A percentile compares a stretch with the other conserved stretches of the same genome.
These are phyloP conservation scores for Echinometra lucunter DNA, from an alignment of 53 echinoderm and acorn worm genomes.

Conservation along the genomic window DNA sequence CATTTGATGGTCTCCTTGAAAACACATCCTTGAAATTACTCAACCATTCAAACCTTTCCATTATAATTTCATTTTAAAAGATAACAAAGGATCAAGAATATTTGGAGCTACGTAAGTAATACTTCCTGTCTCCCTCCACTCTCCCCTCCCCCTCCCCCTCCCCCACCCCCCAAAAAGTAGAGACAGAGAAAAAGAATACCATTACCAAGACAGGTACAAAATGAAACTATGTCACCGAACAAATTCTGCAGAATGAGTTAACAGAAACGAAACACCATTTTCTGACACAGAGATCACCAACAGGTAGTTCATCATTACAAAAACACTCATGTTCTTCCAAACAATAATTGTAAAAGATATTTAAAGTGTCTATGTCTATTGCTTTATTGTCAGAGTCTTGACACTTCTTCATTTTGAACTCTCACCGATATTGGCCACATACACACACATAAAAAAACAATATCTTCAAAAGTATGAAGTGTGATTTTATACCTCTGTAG, in stretches of 20 bases:
- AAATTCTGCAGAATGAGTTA: neutral
- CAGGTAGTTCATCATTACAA: slow-evolving; percentile 16
- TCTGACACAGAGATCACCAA: neutral
- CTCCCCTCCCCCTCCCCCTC: neutral
- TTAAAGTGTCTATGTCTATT: neutral
- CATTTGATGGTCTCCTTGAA: too few relatives aligned
- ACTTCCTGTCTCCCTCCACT: neutral
- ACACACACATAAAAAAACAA: neutral
- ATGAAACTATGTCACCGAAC: neutral
- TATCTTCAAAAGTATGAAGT: neutral
- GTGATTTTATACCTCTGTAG: neutral
- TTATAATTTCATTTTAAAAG: too few relatives aligned
- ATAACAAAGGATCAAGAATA: too few relatives aligned
- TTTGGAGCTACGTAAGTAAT: neutral
- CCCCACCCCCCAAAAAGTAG: slow-evolving; percentile 3
- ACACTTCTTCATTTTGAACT: neutral
- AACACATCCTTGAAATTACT: too few relatives aligned
- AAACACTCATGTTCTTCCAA: neutral
- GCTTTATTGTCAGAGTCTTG: neutral
- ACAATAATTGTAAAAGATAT: slow-evolving; percentile 1
- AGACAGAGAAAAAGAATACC: neutral
- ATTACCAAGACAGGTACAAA: neutral
- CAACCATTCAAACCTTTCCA: too few relatives aligned
- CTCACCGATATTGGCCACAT: neutral
- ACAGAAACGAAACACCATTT: slow-evolving; percentile 1